Percentiles rank a stretch among this genome's conserved stretches.
These are phyloP conservation scores for Phengaris alcon DNA, from an alignment of 2,888 invertebrate species.

Conservation along the genomic window DNA sequence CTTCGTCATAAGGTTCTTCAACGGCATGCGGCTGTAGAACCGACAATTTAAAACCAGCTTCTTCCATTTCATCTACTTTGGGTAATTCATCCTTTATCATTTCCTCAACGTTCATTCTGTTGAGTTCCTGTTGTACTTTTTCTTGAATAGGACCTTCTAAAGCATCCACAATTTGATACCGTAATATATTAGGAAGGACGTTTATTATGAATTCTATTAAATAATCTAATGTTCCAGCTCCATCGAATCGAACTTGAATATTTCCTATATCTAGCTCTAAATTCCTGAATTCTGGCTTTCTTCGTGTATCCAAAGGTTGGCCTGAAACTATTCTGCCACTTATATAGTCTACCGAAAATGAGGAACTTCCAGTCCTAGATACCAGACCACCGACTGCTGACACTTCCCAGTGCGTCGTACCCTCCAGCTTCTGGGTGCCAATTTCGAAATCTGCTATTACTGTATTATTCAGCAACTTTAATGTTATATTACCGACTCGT, in stretches of 20 bases:
- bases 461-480: constrained; percentile 86
- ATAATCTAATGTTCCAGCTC: constrained; percentile 92
- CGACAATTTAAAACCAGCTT: constrained; percentile 67
- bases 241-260: constrained; percentile 89
- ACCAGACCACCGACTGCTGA: constrained; percentile 83
- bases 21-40: constrained; percentile 41
- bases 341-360: constrained; percentile 88
- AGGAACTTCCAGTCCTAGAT: constrained; percentile 84
- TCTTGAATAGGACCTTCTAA: constrained; percentile 87
- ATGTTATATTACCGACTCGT: constrained; percentile 87
- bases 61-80: constrained; percentile 81
- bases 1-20: constrained; percentile 58
- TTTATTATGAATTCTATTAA: constrained; percentile 89
- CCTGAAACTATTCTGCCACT: constrained; percentile 83
- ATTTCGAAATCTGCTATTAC: constrained; percentile 83
- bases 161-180: constrained; percentile 93
- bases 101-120: constrained; percentile 86
- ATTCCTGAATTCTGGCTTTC: constrained; percentile 84
- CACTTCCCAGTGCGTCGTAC: constrained; percentile 89
- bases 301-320: constrained; percentile 87
- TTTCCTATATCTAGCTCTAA: constrained; percentile 90
- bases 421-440: constrained; percentile 88
- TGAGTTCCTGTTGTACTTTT: constrained; percentile 85
- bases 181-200: constrained; percentile 89
- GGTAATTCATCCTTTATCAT: constrained; percentile 84